phyloP scores from a whole-genome alignment of 2,888 invertebrate species.

The Meiosimyza decipiens region DNA sequence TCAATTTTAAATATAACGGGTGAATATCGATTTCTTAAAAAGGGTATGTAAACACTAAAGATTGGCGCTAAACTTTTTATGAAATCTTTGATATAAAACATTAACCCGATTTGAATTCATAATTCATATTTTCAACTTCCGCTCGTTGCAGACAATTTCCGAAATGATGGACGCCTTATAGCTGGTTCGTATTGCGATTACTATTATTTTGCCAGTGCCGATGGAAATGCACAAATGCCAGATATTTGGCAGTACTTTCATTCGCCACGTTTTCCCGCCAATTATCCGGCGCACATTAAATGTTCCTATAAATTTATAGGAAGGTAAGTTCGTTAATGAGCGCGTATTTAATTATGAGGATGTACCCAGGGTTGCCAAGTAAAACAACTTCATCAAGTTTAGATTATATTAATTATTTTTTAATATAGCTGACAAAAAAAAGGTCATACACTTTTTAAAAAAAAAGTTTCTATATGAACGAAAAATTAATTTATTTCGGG shows the following conservation, averaged over 20 bases:
- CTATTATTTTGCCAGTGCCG: conserved; percentile 79
- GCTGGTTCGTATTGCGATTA: conserved; percentile 86
- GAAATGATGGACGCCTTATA: conserved; percentile 82
- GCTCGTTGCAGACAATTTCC: conserved; percentile 77
- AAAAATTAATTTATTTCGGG: too few species aligned
- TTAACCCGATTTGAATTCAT: too few species aligned
- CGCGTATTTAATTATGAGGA: too few species aligned
- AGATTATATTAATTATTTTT: too few species aligned
- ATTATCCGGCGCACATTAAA: conserved; percentile 90
- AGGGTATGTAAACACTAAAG: conserved; percentile 49
- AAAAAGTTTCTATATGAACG: too few species aligned
- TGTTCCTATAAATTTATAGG: conserved; percentile 92
- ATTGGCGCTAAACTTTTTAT: too few species aligned
- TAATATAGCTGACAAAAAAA: too few species aligned
- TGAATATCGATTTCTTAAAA: conserved; percentile 61
- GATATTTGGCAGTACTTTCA: conserved; percentile 82
- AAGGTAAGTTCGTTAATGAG: conserved; percentile 69
- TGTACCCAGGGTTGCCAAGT: too few species aligned
- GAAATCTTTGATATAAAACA: too few species aligned
- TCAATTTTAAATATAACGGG: conserved; percentile 55
- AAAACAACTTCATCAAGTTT: too few species aligned
- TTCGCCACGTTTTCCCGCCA: conserved; percentile 95
- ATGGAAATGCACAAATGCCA: conserved; percentile 54
- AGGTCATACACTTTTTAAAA: too few species aligned
- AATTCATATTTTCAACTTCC: background rate